Evolutionary conservation across 2,888 invertebrate species (phyloP), one percentile per base, ranked within the genome.

Genomic region (Amblyteles armatorius): DNA sequence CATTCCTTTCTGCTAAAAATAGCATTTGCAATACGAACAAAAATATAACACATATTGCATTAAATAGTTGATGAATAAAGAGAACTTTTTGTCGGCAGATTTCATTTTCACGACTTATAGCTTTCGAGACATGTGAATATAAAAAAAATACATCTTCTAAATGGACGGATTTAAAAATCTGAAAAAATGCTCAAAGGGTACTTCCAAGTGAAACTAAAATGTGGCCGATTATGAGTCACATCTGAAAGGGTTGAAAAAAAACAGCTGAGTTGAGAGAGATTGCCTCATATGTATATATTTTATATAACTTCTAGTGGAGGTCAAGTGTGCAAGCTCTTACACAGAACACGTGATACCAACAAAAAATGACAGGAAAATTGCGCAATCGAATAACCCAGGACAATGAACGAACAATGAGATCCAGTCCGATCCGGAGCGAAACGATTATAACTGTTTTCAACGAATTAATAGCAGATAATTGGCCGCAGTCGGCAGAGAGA

Each of bases 381-480:
- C 86, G 83, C 74, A 84, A 79, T 78, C 52, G 68, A 79, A 71
- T 48, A 26, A 76, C 40, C 50, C 67, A 13, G 57, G 52, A 50
- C 60, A 76, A 73, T 40, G 63, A 80, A 73, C 52, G 85, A 88
- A 89, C 89, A 91, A 91, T 91, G 87, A 88, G 90, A 92, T 91
- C 90, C 89, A 87, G 91, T 90, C 82, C 78, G 88, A 91, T 90
- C 92, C 90, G 87, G 91, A 89, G 86, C 83, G 79, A 73, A 87
- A 86, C 89, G 87, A 90, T 90, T 73, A 76, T 40, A 55, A 65
- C 40, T 68, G 72, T 63, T 79, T 71, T 44, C 72, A 55, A 71
- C 79, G 74, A 84, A 84, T 86, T 72, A 71, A 83, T 79, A 50
- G 65, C 63, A 71, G 83, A 79, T 85, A 60, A 60, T 60, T 16